A percentile compares a stretch with the other conserved stretches of the same genome.
Conservation (phyloP, 2,113 vertebrate species). For the Thymallus thymallus region DNA sequence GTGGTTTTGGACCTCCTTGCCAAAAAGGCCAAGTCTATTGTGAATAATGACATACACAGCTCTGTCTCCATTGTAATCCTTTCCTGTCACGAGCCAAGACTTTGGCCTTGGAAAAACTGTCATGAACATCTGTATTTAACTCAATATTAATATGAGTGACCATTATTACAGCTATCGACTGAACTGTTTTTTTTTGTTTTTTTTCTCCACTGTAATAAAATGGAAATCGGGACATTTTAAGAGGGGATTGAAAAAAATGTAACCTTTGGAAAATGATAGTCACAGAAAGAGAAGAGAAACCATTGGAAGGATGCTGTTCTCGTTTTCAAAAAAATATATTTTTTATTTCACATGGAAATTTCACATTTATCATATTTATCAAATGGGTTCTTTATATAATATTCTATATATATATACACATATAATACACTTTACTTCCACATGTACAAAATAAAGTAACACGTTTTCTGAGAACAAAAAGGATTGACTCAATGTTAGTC, state of each 20-base stretch:
- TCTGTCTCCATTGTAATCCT: conserved; percentile 21
- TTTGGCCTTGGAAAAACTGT: conserved; percentile 18
- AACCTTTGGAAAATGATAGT: not conserved
- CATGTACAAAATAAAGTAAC: conserved; percentile 70
- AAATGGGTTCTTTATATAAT: conserved; percentile 72
- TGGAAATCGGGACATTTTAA: not conserved
- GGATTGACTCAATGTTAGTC: conserved; percentile 54
- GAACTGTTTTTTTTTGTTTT: conserved; percentile 18
- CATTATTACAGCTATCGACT: conserved; percentile 26
- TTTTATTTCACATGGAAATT: conserved; percentile 72
- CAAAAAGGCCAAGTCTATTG: conserved; percentile 31
- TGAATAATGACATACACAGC: conserved; percentile 24
- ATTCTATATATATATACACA: conserved; percentile 57
- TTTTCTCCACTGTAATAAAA: conserved; percentile 10
- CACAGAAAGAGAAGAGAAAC: not conserved
- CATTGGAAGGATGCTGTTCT: conserved; percentile 23
- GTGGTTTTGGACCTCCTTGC: conserved; percentile 28
- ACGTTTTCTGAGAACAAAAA: conserved; percentile 48
- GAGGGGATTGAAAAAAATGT: not conserved
- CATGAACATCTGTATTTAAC: conserved; percentile 21
- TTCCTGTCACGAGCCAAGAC: conserved; percentile 14
- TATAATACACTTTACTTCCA: conserved; percentile 71
- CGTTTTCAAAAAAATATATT: conserved; percentile 68
- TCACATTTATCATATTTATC: conserved; percentile 76
- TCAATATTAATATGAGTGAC: conserved; percentile 36